These are phyloP conservation scores for Drosophila watanabei DNA, from an alignment of 1,140 invertebrate species.

Conservation along the genomic window DNA sequence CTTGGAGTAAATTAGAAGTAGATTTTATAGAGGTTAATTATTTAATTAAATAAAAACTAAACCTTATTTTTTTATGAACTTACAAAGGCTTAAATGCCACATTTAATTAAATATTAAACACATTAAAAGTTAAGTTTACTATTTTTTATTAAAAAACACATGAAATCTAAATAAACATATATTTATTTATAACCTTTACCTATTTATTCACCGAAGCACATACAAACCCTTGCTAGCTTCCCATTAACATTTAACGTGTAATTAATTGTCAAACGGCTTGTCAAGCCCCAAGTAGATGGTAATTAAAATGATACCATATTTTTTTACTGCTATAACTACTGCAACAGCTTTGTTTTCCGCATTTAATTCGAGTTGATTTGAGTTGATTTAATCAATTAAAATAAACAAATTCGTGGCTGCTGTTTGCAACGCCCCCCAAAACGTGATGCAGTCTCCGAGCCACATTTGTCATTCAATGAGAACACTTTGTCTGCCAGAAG, in stretches of 20 bases:
- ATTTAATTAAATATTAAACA: not conserved
- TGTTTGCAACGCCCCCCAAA: conserved; percentile 21
- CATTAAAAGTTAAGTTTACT: not conserved
- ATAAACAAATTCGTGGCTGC: conserved; percentile 31
- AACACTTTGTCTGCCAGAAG: conserved; percentile 20
- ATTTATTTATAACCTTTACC: not conserved
- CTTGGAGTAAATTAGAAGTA: not conserved
- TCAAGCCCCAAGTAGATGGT: not conserved
- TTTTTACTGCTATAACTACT: conserved; percentile 7
- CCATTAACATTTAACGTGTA: not conserved
- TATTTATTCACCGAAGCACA: not conserved
- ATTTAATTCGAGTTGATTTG: conserved; percentile 28
- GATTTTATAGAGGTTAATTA: not conserved
- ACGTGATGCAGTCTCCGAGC: conserved; percentile 18
- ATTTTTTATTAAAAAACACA: no score
- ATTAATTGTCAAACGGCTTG: conserved; percentile 6
- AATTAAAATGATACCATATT: conserved; percentile 38
- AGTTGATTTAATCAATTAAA: conserved; percentile 51
- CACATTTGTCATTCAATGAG: conserved; percentile 26
- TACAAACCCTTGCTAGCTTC: not conserved
- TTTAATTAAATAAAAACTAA: not conserved
- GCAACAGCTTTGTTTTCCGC: conserved; percentile 32
- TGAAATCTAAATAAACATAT: not conserved
- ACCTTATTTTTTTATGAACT: no score
- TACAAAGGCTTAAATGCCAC: not conserved